Conservation (phyloP, 2,113 vertebrate species). For the Apodemus sylvaticus region DNA sequence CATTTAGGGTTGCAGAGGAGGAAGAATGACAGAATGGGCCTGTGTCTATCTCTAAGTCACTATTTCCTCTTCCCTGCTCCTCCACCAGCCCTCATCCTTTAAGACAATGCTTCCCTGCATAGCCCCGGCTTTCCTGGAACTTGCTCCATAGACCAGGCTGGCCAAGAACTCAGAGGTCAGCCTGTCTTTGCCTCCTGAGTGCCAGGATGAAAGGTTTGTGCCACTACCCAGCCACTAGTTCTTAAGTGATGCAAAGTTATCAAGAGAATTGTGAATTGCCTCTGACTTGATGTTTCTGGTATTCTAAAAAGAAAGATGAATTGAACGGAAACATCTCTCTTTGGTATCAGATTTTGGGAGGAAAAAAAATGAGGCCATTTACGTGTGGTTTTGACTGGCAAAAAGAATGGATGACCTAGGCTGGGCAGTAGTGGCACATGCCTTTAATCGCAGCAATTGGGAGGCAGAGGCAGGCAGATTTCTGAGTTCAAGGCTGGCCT, state of each 20-base stretch:
- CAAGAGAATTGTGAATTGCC: conserved; percentile 33
- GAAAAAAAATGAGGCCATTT: background rate
- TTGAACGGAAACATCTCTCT: background rate
- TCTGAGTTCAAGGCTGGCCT: too few species aligned
- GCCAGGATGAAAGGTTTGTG: background rate
- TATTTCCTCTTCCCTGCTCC: background rate
- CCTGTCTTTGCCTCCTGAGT: background rate
- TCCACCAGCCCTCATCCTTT: background rate
- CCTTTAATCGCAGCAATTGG: too few species aligned
- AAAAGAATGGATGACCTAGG: background rate
- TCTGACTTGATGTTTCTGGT: background rate
- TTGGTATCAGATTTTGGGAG: background rate
- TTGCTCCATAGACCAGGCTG: background rate
- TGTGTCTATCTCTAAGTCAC: background rate
- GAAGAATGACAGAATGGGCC: background rate
- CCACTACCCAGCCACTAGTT: background rate
- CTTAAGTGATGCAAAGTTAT: background rate
- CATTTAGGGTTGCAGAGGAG: too few species aligned
- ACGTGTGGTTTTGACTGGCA: background rate
- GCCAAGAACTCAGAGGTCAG: background rate
- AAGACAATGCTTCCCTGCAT: background rate
- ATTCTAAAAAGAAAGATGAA: conserved; percentile 16
- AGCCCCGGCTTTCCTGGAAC: background rate
- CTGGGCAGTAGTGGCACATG: too few species aligned
- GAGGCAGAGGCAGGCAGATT: too few species aligned